These are phyloP conservation scores for Antennarius maculatus DNA, from an alignment of 2,797 vertebrate species.

Conservation along the genomic window DNA sequence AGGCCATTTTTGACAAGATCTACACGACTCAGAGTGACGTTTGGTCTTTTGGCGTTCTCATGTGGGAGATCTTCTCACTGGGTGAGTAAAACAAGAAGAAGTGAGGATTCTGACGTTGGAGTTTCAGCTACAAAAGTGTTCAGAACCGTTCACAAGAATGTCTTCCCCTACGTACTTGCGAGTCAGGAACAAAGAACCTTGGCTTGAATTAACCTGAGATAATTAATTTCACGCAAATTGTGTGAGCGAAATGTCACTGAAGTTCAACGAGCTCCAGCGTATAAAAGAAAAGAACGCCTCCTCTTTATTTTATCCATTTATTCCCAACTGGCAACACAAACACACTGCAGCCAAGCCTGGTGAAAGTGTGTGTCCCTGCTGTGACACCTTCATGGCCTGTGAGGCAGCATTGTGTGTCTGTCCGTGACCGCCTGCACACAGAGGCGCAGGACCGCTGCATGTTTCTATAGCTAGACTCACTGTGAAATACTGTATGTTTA, in stretches of 20 bases:
- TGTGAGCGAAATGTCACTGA: conserved; percentile 48
- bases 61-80: conserved; percentile 96
- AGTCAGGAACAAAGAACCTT: conserved; percentile 49
- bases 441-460: conserved; percentile 30
- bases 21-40: conserved; percentile 96
- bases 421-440: conserved; percentile 30
- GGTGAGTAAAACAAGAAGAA: conserved; percentile 79
- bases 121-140: conserved; percentile 11
- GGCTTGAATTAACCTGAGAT: conserved; percentile 53
- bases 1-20: conserved; percentile 96
- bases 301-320: conserved; percentile 56
- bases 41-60: conserved; percentile 94
- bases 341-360: conserved; percentile 67
- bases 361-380: conserved; percentile 65
- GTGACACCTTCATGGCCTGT: conserved; percentile 61
- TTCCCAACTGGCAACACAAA: conserved; percentile 68
- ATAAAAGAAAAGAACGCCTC: conserved; percentile 60
- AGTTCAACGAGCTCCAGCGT: conserved; percentile 49
- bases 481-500: conserved; percentile 61
- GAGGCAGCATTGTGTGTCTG: conserved; percentile 53
- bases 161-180: conserved; percentile 61
- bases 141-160: conserved; percentile 57
- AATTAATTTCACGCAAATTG: conserved; percentile 56
- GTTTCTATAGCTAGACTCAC: conserved; percentile 55
- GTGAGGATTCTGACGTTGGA: not conserved